Percentiles rank a stretch among this genome's conserved stretches.
Evolutionary conservation across 2,797 vertebrate genomes (phyloP).

Genomic region (Rachycentron canadum): DNA sequence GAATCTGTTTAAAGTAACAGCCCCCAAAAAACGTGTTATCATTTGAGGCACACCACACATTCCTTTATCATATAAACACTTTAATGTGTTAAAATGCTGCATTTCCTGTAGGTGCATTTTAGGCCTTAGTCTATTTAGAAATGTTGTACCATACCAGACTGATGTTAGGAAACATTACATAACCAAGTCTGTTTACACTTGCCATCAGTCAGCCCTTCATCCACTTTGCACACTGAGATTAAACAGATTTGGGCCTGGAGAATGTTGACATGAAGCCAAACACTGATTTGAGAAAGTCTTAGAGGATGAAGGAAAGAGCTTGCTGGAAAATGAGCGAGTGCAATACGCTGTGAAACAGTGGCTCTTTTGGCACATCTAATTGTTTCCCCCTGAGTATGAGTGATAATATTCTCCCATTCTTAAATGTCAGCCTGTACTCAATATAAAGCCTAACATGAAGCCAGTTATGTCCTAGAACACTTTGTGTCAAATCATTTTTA

Average conservation of each 20-base stretch:
- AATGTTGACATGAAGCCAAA: conserved; percentile 67
- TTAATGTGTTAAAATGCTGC: conserved; percentile 13
- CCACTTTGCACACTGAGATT: conserved; percentile 52
- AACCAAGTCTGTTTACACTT: conserved; percentile 60
- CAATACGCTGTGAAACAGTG: conserved; percentile 34
- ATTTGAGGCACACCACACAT: conserved; percentile 6
- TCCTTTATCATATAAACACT: conserved; percentile 16
- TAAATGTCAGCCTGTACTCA: conserved; percentile 14
- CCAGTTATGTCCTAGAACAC: conserved; percentile 23
- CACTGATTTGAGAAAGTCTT: conserved; percentile 40
- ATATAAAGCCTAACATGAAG: conserved; percentile 9
- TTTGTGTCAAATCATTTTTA: conserved; percentile 7
- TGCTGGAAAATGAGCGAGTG: conserved; percentile 33
- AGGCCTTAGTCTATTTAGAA: conserved; percentile 14
- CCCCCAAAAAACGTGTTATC: neutral
- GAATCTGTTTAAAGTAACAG: conserved; percentile 12
- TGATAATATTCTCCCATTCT: conserved; percentile 15
- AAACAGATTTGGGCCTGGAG: conserved; percentile 58
- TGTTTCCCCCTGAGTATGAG: conserved; percentile 12
- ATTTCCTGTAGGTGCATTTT: conserved; percentile 19
- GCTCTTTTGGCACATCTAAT: conserved; percentile 33
- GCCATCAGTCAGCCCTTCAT: conserved; percentile 48
- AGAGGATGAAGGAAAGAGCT: conserved; percentile 37
- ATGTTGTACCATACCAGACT: conserved; percentile 21
- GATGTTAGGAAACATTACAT: conserved; percentile 50